Base-by-base conservation (phyloP, 2,888 invertebrate species). In the Petrophora chlorosata region DNA sequence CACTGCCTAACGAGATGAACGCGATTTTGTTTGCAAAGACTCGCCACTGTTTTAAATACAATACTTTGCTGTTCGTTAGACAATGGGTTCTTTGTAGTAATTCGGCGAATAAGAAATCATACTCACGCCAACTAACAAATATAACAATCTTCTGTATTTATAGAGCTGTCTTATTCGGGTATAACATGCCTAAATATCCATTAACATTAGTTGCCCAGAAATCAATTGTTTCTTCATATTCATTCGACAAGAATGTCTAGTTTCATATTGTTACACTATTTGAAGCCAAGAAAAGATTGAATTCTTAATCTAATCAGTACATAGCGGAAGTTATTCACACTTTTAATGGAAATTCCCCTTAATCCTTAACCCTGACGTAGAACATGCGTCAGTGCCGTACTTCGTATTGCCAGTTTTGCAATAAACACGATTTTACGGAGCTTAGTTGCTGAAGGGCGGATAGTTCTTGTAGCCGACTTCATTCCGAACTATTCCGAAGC, bases 311-410 rank as follows among this genome's bases (percentile, higher is more conserved):
- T 22, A 9, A 7, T 32, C 13, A n/a, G n/a, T 33, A 17, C 8
- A 17, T 17, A 8, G 12, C 13, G 25, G 19, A 17, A 32, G 7
- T 33, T 12, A n/a, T 26, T 14, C 14, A 19, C 7, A 19, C 2
- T 34, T 7, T 10, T 22, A 17, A 30, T 26, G 16, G 53, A 48
- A 53, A 51, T 42, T 47, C 15, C 42, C 43, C 13, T 5, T 38
- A 35, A 38, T 38, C 28, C 13, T 19, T 39, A 35, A 10, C n/a
- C 30, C 22, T 43, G 36, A 23, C 51, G 29, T 43, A 43, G 29
- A 38, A 19, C 35, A 44, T 51, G 43, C 58, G 55, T 53, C 53
- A 55, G 23, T 34, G 5, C 14, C 17, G 29, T 41, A 38, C 23
- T 45, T 5, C n/a, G 39, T 44, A 46, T 39, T 28, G 29, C 16